Evolutionary conservation across 1,140 invertebrate species (phyloP), one percentile per base, ranked within the genome.

Genomic region (Drosophila rufa): DNA sequence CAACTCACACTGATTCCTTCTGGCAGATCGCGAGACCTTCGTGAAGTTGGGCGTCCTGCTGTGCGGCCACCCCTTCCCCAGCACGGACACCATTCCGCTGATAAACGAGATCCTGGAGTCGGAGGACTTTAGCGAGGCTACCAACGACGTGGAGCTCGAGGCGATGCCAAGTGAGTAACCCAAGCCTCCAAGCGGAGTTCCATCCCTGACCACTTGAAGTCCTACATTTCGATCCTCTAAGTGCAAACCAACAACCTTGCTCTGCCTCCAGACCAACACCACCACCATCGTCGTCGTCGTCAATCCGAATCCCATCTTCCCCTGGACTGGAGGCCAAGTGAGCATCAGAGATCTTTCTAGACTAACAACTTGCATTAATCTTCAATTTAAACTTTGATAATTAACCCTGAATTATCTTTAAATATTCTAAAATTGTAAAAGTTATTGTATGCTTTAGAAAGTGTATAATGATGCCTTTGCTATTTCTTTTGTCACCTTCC

Each of bases 21-120:
- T 19, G 9, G 19, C 27, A 92, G 92, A 91, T 82, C 91, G 92
- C 12, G 62, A 76, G 33, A 92, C 90, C 0, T 93, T 93, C 22
- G 89, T 93, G 0, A 94, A 94, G 36, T 93, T 94, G 3, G 95
- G 95, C 19, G 93, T 94, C 46, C 91, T 95, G 87, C 65, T 96
- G 14, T 96, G 95, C 65, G 95, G 95, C 0, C 94, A 94, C 79
- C 93, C 94, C 3, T 93, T 96, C 75, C 89, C 92, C 22, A 84
- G 70, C 65, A 92, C 86, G 9, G 86, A 93, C 15, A 86, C 85
- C 43, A 93, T 93, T 55, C 91, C 92, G 0, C 51, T 92, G 62
- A 83, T 93, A 56, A 94, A 93, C 61, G 92, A 94, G 22, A 94
- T 96, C 12, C 82, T 94, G 0, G 93, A 93, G 47, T 91, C 94